These are phyloP conservation scores for Liopterus haemorrhoidalis DNA, from an alignment of 2,888 invertebrate genomes.

Conservation along the genomic window DNA sequence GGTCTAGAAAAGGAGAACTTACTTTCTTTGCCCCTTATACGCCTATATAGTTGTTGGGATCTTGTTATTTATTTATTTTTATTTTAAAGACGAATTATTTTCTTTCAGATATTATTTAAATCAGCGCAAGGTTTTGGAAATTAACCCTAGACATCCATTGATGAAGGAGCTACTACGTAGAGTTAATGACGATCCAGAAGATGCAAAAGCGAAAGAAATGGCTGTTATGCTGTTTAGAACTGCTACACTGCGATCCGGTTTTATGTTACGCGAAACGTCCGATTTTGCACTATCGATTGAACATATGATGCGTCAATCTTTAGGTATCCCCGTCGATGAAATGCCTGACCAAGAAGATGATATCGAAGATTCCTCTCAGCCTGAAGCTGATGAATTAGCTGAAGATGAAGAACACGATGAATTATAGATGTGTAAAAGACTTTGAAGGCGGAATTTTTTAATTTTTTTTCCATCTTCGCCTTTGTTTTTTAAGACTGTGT, in stretches of 20 bases:
- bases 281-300: conserved; percentile 90
- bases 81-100: conserved; percentile 6
- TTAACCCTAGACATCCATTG: conserved; percentile 95
- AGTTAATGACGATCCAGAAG: conserved; percentile 70
- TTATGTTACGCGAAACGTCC: conserved; percentile 76
- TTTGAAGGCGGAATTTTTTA: no score
- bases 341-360: conserved; percentile 48
- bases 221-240: conserved; percentile 87
- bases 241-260: conserved; percentile 92
- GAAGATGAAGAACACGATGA: conserved; percentile 54
- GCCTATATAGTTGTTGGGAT: background rate
- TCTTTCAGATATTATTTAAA: conserved; percentile 65
- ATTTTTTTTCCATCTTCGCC: no score
- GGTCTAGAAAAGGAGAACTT: no score
- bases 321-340: conserved; percentile 75
- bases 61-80: conserved; percentile 7
- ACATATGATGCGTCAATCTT: conserved; percentile 72
- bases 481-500: no score
- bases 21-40: background rate
- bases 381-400: conserved; percentile 44
- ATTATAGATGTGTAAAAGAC: conserved; percentile 49
- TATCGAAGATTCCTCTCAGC: conserved; percentile 45
- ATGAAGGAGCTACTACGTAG: conserved; percentile 84
- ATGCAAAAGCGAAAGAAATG: conserved; percentile 73
- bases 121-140: conserved; percentile 95